Percentiles rank a stretch among this genome's conserved stretches.
phyloP scores from a whole-genome alignment of 2,797 vertebrate genomes.

The Falco peregrinus region DNA sequence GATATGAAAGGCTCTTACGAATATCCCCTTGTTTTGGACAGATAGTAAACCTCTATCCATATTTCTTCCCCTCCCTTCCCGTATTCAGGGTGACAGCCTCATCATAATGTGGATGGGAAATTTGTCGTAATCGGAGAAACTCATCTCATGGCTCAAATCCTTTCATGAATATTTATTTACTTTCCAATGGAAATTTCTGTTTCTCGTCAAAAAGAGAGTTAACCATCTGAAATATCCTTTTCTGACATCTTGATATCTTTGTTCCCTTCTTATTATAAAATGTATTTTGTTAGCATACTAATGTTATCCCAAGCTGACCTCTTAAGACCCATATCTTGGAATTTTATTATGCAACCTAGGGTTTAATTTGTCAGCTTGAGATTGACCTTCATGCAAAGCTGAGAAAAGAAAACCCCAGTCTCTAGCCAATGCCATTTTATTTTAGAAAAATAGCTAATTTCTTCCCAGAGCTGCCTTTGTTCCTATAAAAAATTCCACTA shows the following conservation, averaged over 20 bases:
- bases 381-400: slow-evolving; percentile 49
- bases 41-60: neutral
- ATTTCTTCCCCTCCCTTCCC: neutral
- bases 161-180: slow-evolving; percentile 48
- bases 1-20: neutral
- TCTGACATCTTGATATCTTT: slow-evolving; percentile 48
- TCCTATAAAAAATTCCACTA: neutral
- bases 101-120: slow-evolving; percentile 6
- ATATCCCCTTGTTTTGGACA: neutral
- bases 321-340: neutral
- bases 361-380: slow-evolving; percentile 44
- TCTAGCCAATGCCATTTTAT: slow-evolving; percentile 18
- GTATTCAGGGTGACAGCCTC: neutral
- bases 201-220: neutral
- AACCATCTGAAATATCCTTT: slow-evolving; percentile 7
- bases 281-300: slow-evolving; percentile 7
- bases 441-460: slow-evolving; percentile 30
- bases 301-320: slow-evolving; percentile 16
- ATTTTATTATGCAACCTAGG: slow-evolving; percentile 45
- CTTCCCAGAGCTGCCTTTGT: slow-evolving; percentile 10
- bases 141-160: neutral
- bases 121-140: slow-evolving; percentile 35
- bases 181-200: slow-evolving; percentile 51
- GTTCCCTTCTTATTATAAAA: slow-evolving; percentile 12
- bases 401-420: slow-evolving; percentile 22